Conservation (phyloP, 2,113 vertebrate species). For the Sisor rabdophorus region DNA sequence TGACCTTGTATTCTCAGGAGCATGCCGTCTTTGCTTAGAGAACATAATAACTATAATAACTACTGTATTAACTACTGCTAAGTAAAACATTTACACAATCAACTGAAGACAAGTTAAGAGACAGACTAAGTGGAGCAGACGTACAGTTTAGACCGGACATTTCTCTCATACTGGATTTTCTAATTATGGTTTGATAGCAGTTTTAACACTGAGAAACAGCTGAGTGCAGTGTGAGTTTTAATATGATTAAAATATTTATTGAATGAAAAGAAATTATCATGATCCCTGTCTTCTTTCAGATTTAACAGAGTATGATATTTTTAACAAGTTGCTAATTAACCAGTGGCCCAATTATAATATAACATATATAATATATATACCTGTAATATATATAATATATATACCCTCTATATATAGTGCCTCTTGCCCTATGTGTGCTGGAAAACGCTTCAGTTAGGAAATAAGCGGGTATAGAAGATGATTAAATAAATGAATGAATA, state of each 20-base stretch:
- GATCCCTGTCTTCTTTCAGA: not conserved
- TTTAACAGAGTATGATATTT: not conserved
- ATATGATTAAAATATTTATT: not conserved
- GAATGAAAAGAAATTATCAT: not conserved
- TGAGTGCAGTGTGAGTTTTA: not conserved
- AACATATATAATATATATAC: too few species aligned
- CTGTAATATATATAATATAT: too few species aligned
- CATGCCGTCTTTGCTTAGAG: not conserved
- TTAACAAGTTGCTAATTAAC: not conserved
- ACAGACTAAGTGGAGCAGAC: not conserved
- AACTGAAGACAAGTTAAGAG: not conserved
- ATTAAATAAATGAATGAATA: too few species aligned
- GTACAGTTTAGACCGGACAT: not conserved
- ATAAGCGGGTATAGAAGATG: too few species aligned
- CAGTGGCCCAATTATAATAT: not conserved
- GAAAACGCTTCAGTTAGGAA: too few species aligned
- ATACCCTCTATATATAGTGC: too few species aligned
- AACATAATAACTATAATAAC: not conserved
- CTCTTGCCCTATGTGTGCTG: too few species aligned
- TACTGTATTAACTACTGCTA: not conserved
- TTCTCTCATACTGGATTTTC: too few species aligned
- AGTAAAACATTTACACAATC: not conserved
- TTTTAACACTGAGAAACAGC: not conserved
- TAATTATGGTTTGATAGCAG: not conserved
- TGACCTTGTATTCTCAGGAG: conserved; percentile 8